Evolutionary conservation across 2,888 invertebrate species (phyloP), one percentile per base, ranked within the genome.

Genomic region (Micoletzkya japonica): DNA sequence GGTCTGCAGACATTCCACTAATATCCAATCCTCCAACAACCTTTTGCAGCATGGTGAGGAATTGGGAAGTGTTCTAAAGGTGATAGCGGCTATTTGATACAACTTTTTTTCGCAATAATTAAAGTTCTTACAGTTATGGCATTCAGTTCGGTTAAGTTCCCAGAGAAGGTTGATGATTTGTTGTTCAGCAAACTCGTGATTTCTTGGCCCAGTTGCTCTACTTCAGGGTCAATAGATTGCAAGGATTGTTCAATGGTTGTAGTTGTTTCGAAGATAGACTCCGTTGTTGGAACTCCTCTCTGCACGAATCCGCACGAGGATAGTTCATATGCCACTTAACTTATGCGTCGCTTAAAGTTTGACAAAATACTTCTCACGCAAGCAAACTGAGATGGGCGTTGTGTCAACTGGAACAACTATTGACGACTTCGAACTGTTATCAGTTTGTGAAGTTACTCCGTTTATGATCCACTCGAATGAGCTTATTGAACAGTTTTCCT

Each of bases 1-100:
- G n/a, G 0, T 58, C 58, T 10, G 49, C 36, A 30, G 14, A 32
- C 58, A 58, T 17, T 49, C 58, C 57, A 14, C 34, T 28, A 30
- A 68, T 24, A 68, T 68, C 28, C 7, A 68, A 39, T 30, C 28
- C 24, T 10, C 68, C 58, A 57, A 68, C n/a, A 10, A 68, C 68
- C 20, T 57, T 39, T 14, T 57, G 32, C 57, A 68, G 32, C 1
- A 58, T 68, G 0, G 39, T 30, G n/a, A 68, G 1, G 30, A 68
- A 58, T 26, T 36, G n/a, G n/a, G n/a, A 17, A 14, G 49, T 14
- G n/a, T 44, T n/a, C 49, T 44, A 14, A 44, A 44, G n/a, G n/a
- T n/a, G n/a, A n/a, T n/a, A n/a, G n/a, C n/a, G n/a, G n/a, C n/a
- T n/a, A n/a, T n/a, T n/a, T n/a, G n/a, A n/a, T n/a, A n/a, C n/a